These are phyloP conservation scores for Camelus dromedarius DNA, from an alignment of 2,113 vertebrate genomes.

Conservation along the genomic window DNA sequence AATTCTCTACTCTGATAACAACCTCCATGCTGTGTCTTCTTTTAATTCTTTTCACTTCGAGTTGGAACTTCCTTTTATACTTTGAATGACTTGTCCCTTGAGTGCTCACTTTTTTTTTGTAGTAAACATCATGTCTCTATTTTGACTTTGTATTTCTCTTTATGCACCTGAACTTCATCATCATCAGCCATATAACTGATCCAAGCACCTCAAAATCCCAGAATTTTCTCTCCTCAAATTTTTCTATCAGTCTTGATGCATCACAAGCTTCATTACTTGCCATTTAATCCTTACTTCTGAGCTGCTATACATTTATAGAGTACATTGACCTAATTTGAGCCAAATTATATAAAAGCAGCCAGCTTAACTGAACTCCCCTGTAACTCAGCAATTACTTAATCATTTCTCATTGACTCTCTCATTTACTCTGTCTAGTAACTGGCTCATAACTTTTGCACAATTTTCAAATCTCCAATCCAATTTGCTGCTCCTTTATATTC, in stretches of 20 bases:
- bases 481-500: not conserved
- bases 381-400: not conserved
- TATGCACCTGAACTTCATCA: not conserved
- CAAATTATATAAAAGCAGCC: not conserved
- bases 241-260: not conserved
- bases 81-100: not conserved
- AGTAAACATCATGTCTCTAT: not conserved
- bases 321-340: not conserved
- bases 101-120: not conserved
- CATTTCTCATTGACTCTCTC: not conserved
- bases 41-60: not conserved
- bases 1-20: not conserved
- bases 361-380: not conserved
- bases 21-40: not conserved
- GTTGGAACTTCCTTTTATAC: not conserved
- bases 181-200: not conserved
- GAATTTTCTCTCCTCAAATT: not conserved
- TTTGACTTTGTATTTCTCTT: not conserved
- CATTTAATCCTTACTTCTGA: not conserved
- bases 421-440: not conserved
- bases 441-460: not conserved
- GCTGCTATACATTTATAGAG: not conserved
- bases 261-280: not conserved
- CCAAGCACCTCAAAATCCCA: not conserved
- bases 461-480: not conserved